A percentile compares a stretch with the other conserved stretches of the same genome.
Conservation (phyloP, 1,140 invertebrate species). For the Sipha flava region DNA sequence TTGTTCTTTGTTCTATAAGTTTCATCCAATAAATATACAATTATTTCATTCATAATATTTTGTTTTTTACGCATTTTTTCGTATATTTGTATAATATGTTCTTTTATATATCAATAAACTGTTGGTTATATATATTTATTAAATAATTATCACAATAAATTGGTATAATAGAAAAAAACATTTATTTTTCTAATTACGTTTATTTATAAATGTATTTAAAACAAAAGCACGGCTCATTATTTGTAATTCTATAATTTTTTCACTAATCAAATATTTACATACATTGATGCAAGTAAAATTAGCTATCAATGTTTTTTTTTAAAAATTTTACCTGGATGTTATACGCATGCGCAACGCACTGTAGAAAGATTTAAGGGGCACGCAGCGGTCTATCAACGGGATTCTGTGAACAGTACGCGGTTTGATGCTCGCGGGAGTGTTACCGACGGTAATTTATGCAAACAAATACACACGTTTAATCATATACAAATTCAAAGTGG, state of each 20-base stretch:
- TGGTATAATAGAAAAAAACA: too few relatives aligned
- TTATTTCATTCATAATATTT: too few relatives aligned
- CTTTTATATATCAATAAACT: too few relatives aligned
- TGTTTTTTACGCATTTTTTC: too few relatives aligned
- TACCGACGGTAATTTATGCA: background rate
- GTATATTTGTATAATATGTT: too few relatives aligned
- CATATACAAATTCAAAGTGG: background rate
- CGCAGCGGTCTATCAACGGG: background rate
- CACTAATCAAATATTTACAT: background rate
- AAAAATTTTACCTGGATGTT: background rate
- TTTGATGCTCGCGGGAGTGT: constrained; percentile 17
- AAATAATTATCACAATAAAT: too few relatives aligned
- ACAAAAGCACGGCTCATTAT: too few relatives aligned
- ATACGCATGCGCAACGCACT: background rate
- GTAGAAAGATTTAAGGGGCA: constrained; percentile 8
- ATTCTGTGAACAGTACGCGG: constrained; percentile 25
- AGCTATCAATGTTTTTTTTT: background rate
- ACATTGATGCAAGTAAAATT: background rate
- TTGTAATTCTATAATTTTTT: background rate
- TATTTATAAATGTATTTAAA: too few relatives aligned
- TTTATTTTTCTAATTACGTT: too few relatives aligned
- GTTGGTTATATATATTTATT: too few relatives aligned
- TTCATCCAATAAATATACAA: too few relatives aligned
- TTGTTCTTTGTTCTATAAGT: background rate
- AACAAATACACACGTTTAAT: background rate